These are phyloP conservation scores for Lydus trimaculatus DNA, from an alignment of 2,888 invertebrate species.

Conservation along the genomic window DNA sequence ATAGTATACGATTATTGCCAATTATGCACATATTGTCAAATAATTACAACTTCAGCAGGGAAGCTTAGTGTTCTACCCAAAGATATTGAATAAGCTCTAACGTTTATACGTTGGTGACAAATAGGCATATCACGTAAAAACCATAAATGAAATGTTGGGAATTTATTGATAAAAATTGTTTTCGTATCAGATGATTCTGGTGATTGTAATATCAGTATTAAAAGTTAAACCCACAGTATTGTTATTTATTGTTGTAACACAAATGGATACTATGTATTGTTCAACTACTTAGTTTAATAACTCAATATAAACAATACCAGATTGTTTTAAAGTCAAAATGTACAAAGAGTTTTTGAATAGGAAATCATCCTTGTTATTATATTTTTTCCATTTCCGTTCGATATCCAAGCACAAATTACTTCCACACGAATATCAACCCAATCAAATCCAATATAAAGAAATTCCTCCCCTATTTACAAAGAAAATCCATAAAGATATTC, in stretches of 20 bases:
- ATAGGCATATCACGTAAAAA: constrained; percentile 9
- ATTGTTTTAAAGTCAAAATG: background rate
- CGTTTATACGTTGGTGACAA: background rate
- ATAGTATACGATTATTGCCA: too few relatives aligned
- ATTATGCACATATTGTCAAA: too few relatives aligned
- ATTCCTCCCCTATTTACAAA: background rate
- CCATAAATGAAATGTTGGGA: background rate
- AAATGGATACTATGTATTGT: background rate
- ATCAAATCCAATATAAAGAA: background rate
- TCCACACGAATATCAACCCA: background rate
- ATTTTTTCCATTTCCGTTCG: background rate
- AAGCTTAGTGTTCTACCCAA: too few relatives aligned
- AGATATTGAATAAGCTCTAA: too few relatives aligned
- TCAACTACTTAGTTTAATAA: background rate
- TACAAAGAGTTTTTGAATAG: background rate
- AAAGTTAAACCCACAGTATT: too few relatives aligned
- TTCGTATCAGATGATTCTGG: background rate
- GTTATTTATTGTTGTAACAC: background rate
- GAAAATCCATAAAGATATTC: background rate
- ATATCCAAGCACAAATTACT: background rate
- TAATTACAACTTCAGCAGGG: too few relatives aligned
- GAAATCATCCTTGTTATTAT: background rate
- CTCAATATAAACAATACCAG: background rate
- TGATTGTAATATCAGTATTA: background rate
- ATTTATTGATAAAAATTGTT: constrained; percentile 12